These are phyloP conservation scores for Drosophila bunnanda DNA, from an alignment of 2,888 invertebrate genomes.

Conservation along the genomic window DNA sequence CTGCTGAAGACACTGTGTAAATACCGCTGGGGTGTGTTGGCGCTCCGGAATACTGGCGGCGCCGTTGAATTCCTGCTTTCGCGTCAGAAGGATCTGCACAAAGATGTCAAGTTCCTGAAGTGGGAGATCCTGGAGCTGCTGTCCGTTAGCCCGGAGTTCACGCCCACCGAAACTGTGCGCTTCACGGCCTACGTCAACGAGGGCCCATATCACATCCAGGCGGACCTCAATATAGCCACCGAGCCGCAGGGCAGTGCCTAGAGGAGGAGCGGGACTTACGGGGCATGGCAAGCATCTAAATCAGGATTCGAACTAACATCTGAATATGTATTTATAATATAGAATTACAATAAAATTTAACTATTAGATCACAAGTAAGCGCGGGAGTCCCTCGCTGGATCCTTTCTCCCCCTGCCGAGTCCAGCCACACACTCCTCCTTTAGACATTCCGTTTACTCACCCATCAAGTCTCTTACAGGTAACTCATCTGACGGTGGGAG, in stretches of 20 bases:
- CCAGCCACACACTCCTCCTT: background rate
- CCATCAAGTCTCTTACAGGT: conserved; percentile 63
- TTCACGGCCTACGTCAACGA: conserved; percentile 90
- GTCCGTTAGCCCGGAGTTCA: conserved; percentile 86
- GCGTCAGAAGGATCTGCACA: conserved; percentile 88
- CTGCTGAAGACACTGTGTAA: conserved; percentile 88
- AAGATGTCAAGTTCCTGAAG: conserved; percentile 87
- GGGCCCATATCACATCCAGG: conserved; percentile 91
- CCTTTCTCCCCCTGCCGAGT: background rate
- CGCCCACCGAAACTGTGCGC: conserved; percentile 87
- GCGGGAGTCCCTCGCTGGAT: background rate
- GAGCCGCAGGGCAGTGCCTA: conserved; percentile 85
- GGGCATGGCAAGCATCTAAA: conserved; percentile 7
- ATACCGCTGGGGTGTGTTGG: conserved; percentile 92
- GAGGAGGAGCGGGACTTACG: background rate
- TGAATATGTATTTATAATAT: conserved; percentile 49
- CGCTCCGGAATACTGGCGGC: conserved; percentile 90
- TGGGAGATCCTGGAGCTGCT: conserved; percentile 89
- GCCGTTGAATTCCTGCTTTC: conserved; percentile 91
- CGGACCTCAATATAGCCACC: conserved; percentile 90
- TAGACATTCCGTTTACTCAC: background rate
- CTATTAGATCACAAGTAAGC: conserved; percentile 65
- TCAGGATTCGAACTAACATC: conserved; percentile 21
- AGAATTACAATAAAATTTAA: conserved; percentile 53
- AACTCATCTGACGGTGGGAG: conserved; percentile 82